Evolutionary conservation across 2,888 invertebrate species (phyloP), one percentile per base, ranked within the genome.

Genomic region (Diplazon laetatorius): DNA sequence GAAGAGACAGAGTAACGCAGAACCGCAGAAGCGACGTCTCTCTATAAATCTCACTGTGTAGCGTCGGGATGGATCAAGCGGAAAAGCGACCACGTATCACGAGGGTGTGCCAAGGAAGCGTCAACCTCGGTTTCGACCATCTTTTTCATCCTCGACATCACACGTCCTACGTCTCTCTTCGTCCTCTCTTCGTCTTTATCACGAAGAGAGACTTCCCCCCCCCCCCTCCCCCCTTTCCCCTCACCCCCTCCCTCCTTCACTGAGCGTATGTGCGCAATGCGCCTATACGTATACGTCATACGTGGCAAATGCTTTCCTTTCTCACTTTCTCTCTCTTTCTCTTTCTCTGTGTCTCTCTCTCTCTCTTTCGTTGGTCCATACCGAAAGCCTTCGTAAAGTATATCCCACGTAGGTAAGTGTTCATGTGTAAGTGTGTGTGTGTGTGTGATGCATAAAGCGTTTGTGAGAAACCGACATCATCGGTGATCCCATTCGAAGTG

Each of bases 21-120:
- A 82, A 82, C 78, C 83, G 71, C 73, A 81, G 80, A 82, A 80
- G 79, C 83, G 78, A 82, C 84, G 84, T 87, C 87, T 89, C 87
- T 89, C 87, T 90, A 91, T 91, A 90, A 90, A 91, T 91, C 90
- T 90, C 87, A 87, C 87, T 89, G 87, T 89, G 87, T 89, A 88
- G 88, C 88, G 89, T 88, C 86, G 85, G 88, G 89, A 90, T 88
- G 90, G 90, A 90, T 90, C 90, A 89, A 82, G 85, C 83, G n/a
- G 59, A 83, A 86, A 86, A 88, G 88, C 87, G 87, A 89, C 87
- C 88, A 88, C 86, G 88, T 89, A 85, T 87, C 80, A 84, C 82
- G 81, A 72, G 75, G 78, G 78, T 70, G 77, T 76, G 76, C 81
- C 81, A 81, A 80, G 78, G 80, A 82, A 81, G 78, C 80, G 80